phyloP scores from a whole-genome alignment of 2,113 vertebrate genomes.

The Xiphophorus maculatus region DNA sequence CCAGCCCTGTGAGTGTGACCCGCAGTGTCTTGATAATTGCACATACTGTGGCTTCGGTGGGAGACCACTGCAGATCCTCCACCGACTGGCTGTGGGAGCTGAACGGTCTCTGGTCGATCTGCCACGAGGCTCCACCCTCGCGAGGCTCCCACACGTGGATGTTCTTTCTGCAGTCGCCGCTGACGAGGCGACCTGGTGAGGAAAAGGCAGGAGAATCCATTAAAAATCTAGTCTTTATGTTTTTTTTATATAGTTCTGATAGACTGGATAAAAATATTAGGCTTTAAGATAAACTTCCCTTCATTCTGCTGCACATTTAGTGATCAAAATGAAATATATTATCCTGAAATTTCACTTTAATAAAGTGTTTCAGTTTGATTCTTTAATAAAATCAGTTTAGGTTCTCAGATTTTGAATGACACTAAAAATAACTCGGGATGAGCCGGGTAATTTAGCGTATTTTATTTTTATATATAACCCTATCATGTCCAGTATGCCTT shows the following conservation, averaged over 20 bases:
- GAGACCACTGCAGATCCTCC: slow-evolving; percentile 94
- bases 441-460: no score
- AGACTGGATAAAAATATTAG: neutral
- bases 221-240: no score
- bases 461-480: no score
- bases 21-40: neutral
- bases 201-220: neutral
- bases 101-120: slow-evolving; percentile 90
- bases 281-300: neutral
- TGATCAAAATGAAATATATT: no score
- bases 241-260: no score
- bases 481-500: no score
- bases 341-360: no score
- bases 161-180: slow-evolving; percentile 90
- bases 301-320: neutral
- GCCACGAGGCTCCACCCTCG: slow-evolving; percentile 85
- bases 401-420: no score
- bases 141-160: slow-evolving; percentile 90
- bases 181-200: slow-evolving; percentile 84
- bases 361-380: no score
- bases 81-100: slow-evolving; percentile 87
- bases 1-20: neutral
- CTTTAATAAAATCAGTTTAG: no score
- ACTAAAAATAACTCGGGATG: no score
- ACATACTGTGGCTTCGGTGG: slow-evolving; percentile 88